Base-by-base conservation (phyloP, 1,140 invertebrate genomes). In the Seison nebaliae region DNA sequence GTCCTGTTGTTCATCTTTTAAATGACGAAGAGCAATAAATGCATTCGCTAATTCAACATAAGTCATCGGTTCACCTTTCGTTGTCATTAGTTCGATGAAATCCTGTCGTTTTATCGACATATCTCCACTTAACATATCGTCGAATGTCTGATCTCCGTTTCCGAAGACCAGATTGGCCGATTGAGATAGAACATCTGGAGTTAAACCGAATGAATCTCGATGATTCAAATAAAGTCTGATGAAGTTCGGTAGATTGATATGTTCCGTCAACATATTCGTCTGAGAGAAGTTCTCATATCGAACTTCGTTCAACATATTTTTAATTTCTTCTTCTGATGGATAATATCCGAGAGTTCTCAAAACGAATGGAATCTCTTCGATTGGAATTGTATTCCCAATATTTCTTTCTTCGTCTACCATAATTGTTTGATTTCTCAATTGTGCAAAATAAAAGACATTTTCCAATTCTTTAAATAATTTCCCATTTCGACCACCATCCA, bases 341-440 rank as follows among this genome's bases (percentile, higher is more conserved):
- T 69, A 74, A 53, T 64, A 73, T 36, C 72, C 72, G 46, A 72
- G 57, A n/a, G 70, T 69, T 43, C 71, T 55, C 64, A 74, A 68
- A 0, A 74, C 51, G 54, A 70, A 70, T 8, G 72, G 68, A 33
- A 75, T 53, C 45, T 73, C 68, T 17, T 63, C 59, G 4, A 71
- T 54, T 2, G 59, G 57, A 12, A 74, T 67, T 34, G 53, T 61
- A 17, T 67, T 63, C 1, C 60, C 60, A 5, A 72, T 62, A 11
- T 53, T 49, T 36, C 69, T 51, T 31, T 59, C 59, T 2, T 63
- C 59, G 28, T 62, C 65, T 1, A 65, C 67, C 48, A 70, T 66
- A 22, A 28, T 28, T 9, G 37, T 45, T 44, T 43, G 57, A 55
- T 47, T 50, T 45, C 56, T 51, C 15, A 74, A 70, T 56, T 73